Percentiles rank a stretch among this genome's conserved stretches.
These are phyloP conservation scores for Cryptus viduatorius DNA, from an alignment of 2,888 invertebrate genomes.

Conservation along the genomic window DNA sequence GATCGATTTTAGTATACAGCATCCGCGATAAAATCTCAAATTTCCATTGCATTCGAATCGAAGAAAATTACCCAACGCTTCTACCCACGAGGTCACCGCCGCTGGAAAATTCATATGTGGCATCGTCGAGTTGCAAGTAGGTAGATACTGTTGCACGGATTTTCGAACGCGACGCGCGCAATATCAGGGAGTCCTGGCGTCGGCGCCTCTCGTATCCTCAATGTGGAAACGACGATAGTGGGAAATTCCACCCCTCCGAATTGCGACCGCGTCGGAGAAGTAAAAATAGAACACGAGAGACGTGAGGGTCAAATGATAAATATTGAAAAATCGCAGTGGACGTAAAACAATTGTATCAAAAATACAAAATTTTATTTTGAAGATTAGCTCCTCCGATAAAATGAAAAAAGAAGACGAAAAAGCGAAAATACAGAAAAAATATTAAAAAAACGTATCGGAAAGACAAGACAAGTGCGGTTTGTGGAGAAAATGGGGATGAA, in stretches of 20 bases:
- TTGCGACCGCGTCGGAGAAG: constrained; percentile 4
- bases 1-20: not conserved
- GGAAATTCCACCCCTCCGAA: constrained; percentile 39
- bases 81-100: constrained; percentile 23
- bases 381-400: not conserved
- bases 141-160: constrained; percentile 71
- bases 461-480: constrained; percentile 3
- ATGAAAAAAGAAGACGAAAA: not conserved
- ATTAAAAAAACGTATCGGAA: not conserved
- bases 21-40: no score
- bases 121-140: constrained; percentile 34
- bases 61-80: not conserved
- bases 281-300: not conserved
- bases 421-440: constrained; percentile 4
- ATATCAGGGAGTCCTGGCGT: constrained; percentile 68
- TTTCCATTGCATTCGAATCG: no score
- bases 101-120: constrained; percentile 20
- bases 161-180: constrained; percentile 80
- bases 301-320: not conserved
- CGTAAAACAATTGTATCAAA: not conserved
- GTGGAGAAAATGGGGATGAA: constrained; percentile 3
- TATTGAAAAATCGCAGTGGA: not conserved
- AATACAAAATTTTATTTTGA: not conserved
- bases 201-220: constrained; percentile 57
- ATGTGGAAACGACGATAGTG: constrained; percentile 15